Base-by-base conservation (phyloP, 2,888 invertebrate genomes). In the Athrips mouffetella region DNA sequence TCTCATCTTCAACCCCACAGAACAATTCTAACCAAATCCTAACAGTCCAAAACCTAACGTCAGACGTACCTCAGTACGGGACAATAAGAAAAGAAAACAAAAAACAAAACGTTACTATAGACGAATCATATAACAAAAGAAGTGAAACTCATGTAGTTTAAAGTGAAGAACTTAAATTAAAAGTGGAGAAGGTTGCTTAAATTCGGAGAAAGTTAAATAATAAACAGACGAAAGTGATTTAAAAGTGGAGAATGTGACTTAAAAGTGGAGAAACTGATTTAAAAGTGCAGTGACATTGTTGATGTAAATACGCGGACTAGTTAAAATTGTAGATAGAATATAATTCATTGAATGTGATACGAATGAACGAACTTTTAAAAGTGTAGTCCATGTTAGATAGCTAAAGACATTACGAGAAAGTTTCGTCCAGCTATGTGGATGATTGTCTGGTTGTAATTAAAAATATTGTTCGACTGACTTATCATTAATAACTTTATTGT, bases 31-130 rank as follows among this genome's bases (percentile, higher is more conserved):
- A 75, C 62, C 91, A 91, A 69, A 91, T 91, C 55, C 80, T 91
- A 1, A 91, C 91, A 53, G 90, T 91, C 25, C 91, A 91, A 57
- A 90, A 90, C 60, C 71, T 89, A 10, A 81, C 88, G 0, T 76
- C 80, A 0, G 87, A 88, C 57, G 81, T 84, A n/a, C 89, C 89
- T 0, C 88, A 89, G 31, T 89, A 89, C 65, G 89, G 89, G n/a
- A 89, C 89, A 0, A 89, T 89, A 21, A 79, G 86, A 53, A 88
- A 89, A 63, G 89, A 89, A 54, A 80, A 79, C 50, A 85, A 86
- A 59, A 88, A 89, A 71, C 88, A 89, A 64, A 89, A 89, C 55
- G 88, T 88, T 21, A 89, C 88, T 5, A 89, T 89, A 63, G 85
- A 88, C 59, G 86, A 85, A 51, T 81, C 85, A 0, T 87, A 66